Evolutionary conservation across 2,797 vertebrate species (phyloP), one percentile per base, ranked within the genome.

Genomic region (Chrysolophus pictus): DNA sequence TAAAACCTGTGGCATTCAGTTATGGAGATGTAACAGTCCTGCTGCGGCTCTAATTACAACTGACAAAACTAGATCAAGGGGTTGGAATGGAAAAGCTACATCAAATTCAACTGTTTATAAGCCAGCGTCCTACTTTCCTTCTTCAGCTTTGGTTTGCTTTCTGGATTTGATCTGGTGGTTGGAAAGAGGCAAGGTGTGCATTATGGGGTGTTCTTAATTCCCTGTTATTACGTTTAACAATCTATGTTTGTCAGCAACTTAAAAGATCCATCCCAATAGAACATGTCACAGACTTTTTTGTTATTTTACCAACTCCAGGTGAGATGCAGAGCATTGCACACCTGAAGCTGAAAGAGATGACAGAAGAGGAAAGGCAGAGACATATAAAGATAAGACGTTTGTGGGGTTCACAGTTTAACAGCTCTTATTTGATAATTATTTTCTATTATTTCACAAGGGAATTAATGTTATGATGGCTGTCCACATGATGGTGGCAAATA

Each of bases 321-420:
- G 58, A 64, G 44, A 23, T 19, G 58, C 5, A 14, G 49, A 76
- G n/a, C 17, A 28, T 68, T n/a, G 4, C 1, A 0, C 17, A 39
- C 9, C 35, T 47, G 8, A 51, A 35, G 18, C 9, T 44, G 23
- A 84, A 79, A 37, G 14, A 44, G 26, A 8, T 9, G 47, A 63
- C 13, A 41, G 10, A 56, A 74, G 69, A 41, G 14, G 13, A 85
- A 73, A 88, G 23, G 10, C 19, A 68, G 68, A 68, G 28, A 44
- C 31, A 15, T 1, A 11, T 2, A 59, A 64, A 1, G 0, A 79
- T 10, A 10, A 37, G 6, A 14, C 56, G 6, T 9, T 65, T 60
- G 9, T 76, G 53, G 11, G 39, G 12, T 58, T 11, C 31, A 35
- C 23, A n/a, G 26, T 31, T 22, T 51, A 81, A 56, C 15, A 90